Conservation (phyloP, 2,113 vertebrate genomes). For the Xyliphius kryptos region DNA sequence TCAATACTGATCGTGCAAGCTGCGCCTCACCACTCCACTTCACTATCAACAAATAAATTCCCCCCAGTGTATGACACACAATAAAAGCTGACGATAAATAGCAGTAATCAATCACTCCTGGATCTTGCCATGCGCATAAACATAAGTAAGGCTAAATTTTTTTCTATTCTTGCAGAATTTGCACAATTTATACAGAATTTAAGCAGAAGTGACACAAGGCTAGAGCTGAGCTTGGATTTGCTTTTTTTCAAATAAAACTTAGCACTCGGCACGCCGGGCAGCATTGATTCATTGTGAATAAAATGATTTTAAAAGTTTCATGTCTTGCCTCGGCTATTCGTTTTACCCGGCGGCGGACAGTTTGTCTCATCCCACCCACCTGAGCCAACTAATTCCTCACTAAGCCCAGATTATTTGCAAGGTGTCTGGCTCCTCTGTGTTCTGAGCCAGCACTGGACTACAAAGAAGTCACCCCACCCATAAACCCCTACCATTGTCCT, state of each 20-base stretch:
- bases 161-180: slow-evolving; percentile 2
- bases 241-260: slow-evolving; percentile 52
- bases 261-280: slow-evolving; percentile 17
- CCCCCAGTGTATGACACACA: slow-evolving; percentile 35
- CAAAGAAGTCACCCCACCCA: slow-evolving; percentile 36
- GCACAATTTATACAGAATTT: slow-evolving; percentile 27
- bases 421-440: slow-evolving; percentile 48
- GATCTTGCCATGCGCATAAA: slow-evolving; percentile 28
- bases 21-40: slow-evolving; percentile 40
- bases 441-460: slow-evolving; percentile 43
- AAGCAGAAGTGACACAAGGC: slow-evolving; percentile 29
- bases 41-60: slow-evolving; percentile 48
- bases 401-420: slow-evolving; percentile 55
- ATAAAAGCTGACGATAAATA: slow-evolving; percentile 39
- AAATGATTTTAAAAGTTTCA: slow-evolving; percentile 54
- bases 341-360: slow-evolving; percentile 42
- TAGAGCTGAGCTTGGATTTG: slow-evolving; percentile 44
- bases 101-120: slow-evolving; percentile 43
- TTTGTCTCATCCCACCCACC: slow-evolving; percentile 47
- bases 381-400: slow-evolving; percentile 52
- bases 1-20: slow-evolving; percentile 58
- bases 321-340: slow-evolving; percentile 42
- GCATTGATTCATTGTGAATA: slow-evolving; percentile 50
- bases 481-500: too few relatives aligned
- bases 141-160: slow-evolving; percentile 21